phyloP scores from a whole-genome alignment of 1,140 invertebrate species.

The Neodiprion pinetum region DNA sequence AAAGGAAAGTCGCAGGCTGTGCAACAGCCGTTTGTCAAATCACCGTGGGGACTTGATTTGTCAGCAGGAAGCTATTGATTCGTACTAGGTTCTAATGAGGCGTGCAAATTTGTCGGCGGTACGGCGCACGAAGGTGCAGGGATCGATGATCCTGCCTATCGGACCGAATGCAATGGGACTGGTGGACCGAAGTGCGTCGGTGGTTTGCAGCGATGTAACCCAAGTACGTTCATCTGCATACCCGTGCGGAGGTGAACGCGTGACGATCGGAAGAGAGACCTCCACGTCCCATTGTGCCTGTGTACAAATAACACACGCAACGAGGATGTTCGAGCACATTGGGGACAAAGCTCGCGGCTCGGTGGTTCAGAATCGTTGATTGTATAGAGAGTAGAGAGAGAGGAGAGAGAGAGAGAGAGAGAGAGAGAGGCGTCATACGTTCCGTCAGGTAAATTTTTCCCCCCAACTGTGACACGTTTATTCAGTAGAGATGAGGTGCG shows the following conservation, averaged over 20 bases:
- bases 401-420: too few relatives aligned
- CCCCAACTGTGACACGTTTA: neutral
- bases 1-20: neutral
- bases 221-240: neutral
- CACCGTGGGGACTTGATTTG: constrained; percentile 34
- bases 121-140: neutral
- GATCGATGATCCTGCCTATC: neutral
- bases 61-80: constrained; percentile 48
- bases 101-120: constrained; percentile 27
- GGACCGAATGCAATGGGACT: too few relatives aligned
- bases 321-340: too few relatives aligned
- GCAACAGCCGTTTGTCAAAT: constrained; percentile 8
- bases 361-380: neutral
- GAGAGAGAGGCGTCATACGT: too few relatives aligned
- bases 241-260: neutral
- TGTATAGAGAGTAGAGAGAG: neutral
- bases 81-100: constrained; percentile 41
- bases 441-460: neutral
- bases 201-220: neutral
- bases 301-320: neutral
- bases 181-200: neutral
- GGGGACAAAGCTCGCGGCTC: neutral
- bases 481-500: neutral
- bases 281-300: neutral
- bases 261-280: constrained; percentile 1